Evolutionary conservation across 1,140 invertebrate genomes (phyloP), one percentile per base, ranked within the genome.

Genomic region (Argopecten irradians): DNA sequence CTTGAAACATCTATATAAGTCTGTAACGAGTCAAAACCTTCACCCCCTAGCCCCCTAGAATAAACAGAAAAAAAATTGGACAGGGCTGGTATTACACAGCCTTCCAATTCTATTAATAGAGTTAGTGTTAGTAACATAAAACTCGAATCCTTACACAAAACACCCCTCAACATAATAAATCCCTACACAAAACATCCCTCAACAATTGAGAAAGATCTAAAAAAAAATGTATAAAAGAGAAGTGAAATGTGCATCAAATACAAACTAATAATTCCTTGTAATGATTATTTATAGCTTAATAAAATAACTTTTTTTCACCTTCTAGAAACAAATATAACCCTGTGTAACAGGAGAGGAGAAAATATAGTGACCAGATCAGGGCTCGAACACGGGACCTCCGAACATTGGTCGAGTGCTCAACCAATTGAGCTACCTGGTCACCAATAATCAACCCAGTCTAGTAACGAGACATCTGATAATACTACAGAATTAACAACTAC

Each of bases 121-220:
- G 55, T 71, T 71, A 71, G 55, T 71, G 55, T 71, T 71, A 71
- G 55, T 71, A 71, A 71, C 55, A 71, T 71, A 71, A 46, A 8
- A 46, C 1, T 8, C 43, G 9, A 8, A 71, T 28, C 55, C 55
- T 3, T 28, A 11, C 55, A 71, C 1, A 28, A 11, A 71, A 28
- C n/a, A 71, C 8, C 1, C 22, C 13, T 46, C 13, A 28, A 71
- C 16, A 71, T 71, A 28, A n/a, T n/a, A 71, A 71, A 71, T 28
- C 55, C 55, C 14, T 28, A 11, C 55, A 71, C 1, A 28, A 11
- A 71, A 28, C n/a, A 71, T 28, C 1, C n/a, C 7, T 71, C 19
- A 16, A 71, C 22, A 71, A 28, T 28, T 71, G 28, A 16, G n/a
- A 28, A 71, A 28, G 55, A 28, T n/a, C n/a, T n/a, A n/a, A n/a